phyloP scores from a whole-genome alignment of 2,113 vertebrate genomes.

The Aviceda subcristata region DNA sequence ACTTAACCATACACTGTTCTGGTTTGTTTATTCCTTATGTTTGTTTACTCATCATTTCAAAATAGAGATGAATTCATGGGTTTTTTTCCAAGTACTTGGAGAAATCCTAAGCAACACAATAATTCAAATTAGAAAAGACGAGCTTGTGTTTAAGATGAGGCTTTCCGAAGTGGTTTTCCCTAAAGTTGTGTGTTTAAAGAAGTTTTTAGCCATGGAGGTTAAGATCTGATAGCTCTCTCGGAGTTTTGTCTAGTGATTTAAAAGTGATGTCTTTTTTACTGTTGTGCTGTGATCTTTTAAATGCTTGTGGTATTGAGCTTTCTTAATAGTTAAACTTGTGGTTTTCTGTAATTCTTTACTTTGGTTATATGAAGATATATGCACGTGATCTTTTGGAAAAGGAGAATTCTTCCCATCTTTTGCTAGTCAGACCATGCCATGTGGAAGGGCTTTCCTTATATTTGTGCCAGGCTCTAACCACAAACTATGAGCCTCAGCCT shows the following conservation, averaged over 20 bases:
- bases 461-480: not conserved
- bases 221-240: not conserved
- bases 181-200: not conserved
- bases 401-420: not conserved
- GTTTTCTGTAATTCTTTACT: not conserved
- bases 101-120: not conserved
- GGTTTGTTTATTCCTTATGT: not conserved
- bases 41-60: not conserved
- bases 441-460: not conserved
- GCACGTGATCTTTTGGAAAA: not conserved
- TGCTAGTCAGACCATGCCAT: not conserved
- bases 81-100: not conserved
- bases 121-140: not conserved
- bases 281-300: not conserved
- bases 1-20: not conserved
- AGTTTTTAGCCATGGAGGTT: not conserved
- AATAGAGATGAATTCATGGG: not conserved
- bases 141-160: not conserved
- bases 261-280: not conserved
- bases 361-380: not conserved
- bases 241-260: not conserved
- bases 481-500: not conserved
- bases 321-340: not conserved
- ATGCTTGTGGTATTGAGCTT: slow-evolving; percentile 6
- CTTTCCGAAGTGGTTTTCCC: not conserved